phyloP scores from a whole-genome alignment of 2,888 invertebrate genomes.

The Himalopsyche tibetana region DNA sequence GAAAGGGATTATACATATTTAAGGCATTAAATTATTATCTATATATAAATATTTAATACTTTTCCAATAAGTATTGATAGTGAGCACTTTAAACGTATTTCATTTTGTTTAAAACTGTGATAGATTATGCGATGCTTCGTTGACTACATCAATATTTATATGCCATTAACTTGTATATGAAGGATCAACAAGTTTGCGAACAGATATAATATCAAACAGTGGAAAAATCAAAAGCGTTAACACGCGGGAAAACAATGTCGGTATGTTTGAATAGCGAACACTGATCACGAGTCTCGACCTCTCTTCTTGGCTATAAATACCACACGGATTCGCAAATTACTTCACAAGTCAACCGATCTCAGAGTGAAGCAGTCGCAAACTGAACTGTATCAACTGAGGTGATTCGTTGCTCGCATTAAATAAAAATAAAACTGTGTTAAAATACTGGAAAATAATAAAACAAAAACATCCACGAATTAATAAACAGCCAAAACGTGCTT shows the following conservation, averaged over 20 bases:
- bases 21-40: too few species aligned
- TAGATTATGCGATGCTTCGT: background rate
- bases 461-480: background rate
- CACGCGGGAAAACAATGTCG: constrained; percentile 44
- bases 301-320: constrained; percentile 24
- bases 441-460: background rate
- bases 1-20: too few species aligned
- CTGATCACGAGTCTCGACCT: constrained; percentile 37
- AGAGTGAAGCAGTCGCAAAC: constrained; percentile 22
- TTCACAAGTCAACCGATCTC: constrained; percentile 41
- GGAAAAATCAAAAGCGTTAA: constrained; percentile 32
- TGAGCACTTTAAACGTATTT: background rate
- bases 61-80: too few species aligned
- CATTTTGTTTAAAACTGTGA: background rate
- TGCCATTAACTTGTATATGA: constrained; percentile 13
- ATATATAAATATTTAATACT: too few species aligned
- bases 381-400: constrained; percentile 26
- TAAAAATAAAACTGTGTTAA: background rate
- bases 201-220: constrained; percentile 24
- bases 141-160: background rate
- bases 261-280: constrained; percentile 32
- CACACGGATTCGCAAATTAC: background rate
- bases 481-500: background rate
- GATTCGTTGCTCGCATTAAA: constrained; percentile 1
- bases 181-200: constrained; percentile 9